These are phyloP conservation scores for Ptilorrhoa leucosticta DNA, from an alignment of 2,113 vertebrate species.

Conservation along the genomic window DNA sequence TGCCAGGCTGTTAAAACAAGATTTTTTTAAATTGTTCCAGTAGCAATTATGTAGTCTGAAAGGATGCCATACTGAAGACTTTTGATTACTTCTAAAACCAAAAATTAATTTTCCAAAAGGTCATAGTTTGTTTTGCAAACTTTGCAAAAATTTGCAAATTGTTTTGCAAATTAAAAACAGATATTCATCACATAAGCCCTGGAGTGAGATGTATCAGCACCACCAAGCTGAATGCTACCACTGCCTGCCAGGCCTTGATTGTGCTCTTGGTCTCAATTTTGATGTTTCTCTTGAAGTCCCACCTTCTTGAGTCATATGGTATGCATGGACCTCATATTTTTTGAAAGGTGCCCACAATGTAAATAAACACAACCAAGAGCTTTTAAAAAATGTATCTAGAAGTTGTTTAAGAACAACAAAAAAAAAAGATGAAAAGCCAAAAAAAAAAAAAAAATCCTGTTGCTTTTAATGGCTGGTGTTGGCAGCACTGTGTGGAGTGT, in stretches of 20 bases:
- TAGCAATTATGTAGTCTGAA: not conserved
- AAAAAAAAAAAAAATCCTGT: not conserved
- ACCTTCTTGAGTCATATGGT: not conserved
- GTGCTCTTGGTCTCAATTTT: not conserved
- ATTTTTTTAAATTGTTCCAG: not conserved
- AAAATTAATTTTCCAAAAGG: not conserved
- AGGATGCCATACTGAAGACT: not conserved
- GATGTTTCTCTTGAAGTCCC: not conserved
- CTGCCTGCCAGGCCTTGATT: not conserved
- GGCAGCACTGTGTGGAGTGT: not conserved
- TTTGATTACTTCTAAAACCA: not conserved
- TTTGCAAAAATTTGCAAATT: too few species aligned
- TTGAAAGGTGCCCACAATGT: not conserved
- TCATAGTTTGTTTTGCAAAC: too few species aligned
- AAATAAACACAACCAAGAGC: not conserved
- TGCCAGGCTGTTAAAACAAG: not conserved
- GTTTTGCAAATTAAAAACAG: not conserved
- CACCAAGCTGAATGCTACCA: not conserved
- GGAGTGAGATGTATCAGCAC: not conserved
- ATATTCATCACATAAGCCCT: fast-evolving
- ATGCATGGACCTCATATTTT: not conserved
- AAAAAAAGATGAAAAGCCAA: not conserved
- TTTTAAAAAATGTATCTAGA: not conserved
- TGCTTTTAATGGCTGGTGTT: not conserved
- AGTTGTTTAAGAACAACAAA: not conserved